A percentile compares a stretch with the other conserved stretches of the same genome.
Evolutionary conservation across 2,797 vertebrate species (phyloP).

Genomic region (Galagoides demidoff): DNA sequence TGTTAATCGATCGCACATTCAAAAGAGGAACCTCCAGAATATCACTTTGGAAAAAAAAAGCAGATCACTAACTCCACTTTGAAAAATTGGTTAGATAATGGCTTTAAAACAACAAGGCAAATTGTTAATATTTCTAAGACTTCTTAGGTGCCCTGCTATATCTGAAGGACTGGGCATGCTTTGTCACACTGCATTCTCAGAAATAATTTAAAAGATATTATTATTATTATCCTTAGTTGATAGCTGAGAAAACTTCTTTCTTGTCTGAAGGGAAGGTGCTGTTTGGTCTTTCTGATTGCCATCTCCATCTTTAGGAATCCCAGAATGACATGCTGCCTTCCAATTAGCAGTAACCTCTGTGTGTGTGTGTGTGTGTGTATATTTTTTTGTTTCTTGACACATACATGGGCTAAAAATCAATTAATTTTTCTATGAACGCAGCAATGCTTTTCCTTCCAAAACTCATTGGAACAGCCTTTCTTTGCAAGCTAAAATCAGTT

Average conservation of each 20-base stretch:
- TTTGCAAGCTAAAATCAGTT: slow-evolving; percentile 66
- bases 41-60: background rate
- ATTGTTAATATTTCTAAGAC: background rate
- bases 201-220: background rate
- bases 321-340: background rate
- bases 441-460: background rate
- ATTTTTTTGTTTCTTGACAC: background rate
- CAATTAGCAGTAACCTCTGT: background rate
- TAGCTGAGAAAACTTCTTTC: background rate
- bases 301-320: background rate
- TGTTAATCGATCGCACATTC: background rate
- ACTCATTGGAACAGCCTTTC: slow-evolving; percentile 40
- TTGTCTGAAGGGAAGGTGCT: background rate
- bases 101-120: background rate
- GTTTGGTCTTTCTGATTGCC: background rate
- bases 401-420: background rate
- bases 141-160: background rate
- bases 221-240: background rate
- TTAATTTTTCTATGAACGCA: background rate
- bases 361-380: background rate
- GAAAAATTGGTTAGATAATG: background rate
- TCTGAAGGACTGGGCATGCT: background rate
- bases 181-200: background rate
- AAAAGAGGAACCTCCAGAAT: background rate
- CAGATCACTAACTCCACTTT: background rate